phyloP scores from a whole-genome alignment of 2,113 vertebrate genomes.

The Lophotis ruficrista region DNA sequence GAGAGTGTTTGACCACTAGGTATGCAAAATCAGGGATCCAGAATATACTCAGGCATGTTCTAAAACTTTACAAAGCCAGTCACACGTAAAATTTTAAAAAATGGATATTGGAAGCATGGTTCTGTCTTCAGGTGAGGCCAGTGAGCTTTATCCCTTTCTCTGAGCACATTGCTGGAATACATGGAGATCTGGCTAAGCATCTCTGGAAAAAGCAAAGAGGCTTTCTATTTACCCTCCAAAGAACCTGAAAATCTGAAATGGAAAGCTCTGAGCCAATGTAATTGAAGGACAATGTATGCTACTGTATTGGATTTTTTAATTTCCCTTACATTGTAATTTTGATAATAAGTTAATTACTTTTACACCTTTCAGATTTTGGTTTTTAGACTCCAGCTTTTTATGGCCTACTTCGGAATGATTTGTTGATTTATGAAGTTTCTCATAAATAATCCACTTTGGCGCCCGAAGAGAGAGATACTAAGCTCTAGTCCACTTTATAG shows the following conservation, averaged over 20 bases:
- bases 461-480: neutral
- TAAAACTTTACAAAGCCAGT: neutral
- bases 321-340: neutral
- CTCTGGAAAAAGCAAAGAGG: neutral
- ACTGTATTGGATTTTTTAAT: neutral
- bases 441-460: neutral
- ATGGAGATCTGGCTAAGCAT: neutral
- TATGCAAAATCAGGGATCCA: neutral
- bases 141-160: neutral
- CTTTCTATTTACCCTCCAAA: neutral
- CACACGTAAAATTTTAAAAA: neutral
- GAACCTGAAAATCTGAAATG: neutral
- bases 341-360: neutral
- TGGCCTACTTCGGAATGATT: neutral
- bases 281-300: neutral
- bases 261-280: neutral
- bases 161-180: neutral
- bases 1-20: neutral
- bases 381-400: neutral
- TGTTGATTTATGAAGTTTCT: neutral
- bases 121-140: neutral
- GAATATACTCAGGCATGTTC: neutral
- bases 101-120: rapidly evolving
- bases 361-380: neutral
- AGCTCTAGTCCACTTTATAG: neutral